A percentile compares a stretch with the other conserved stretches of the same genome.
phyloP scores from a whole-genome alignment of 2,888 invertebrate species.

The Lamellibrachia satsuma region DNA sequence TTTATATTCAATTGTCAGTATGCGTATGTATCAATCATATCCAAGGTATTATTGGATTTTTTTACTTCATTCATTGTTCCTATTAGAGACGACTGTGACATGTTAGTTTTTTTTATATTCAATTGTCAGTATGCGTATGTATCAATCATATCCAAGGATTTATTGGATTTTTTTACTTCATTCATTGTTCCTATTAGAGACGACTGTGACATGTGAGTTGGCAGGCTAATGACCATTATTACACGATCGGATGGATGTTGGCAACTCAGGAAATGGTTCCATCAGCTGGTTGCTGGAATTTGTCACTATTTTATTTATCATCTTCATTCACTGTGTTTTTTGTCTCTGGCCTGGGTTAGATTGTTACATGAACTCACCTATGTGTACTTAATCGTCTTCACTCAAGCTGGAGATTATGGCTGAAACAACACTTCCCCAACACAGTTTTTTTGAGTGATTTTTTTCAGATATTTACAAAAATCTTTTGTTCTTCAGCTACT shows the following conservation, averaged over 20 bases:
- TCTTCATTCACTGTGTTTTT: too few species aligned
- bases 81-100: not conserved
- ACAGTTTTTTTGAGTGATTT: too few species aligned
- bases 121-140: not conserved
- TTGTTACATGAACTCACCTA: too few species aligned
- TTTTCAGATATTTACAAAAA: too few species aligned
- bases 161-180: not conserved
- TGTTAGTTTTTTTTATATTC: not conserved
- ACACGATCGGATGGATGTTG: not conserved
- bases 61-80: not conserved
- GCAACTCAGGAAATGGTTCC: not conserved
- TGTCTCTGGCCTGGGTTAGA: too few species aligned
- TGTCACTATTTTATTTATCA: too few species aligned
- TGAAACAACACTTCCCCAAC: too few species aligned
- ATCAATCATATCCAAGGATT: not conserved
- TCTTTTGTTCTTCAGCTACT: too few species aligned
- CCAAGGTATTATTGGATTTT: not conserved
- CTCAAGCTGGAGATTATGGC: too few species aligned
- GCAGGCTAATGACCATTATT: not conserved
- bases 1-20: not conserved
- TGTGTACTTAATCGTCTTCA: too few species aligned
- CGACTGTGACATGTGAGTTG: not conserved
- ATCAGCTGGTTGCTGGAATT: too few species aligned
- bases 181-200: not conserved
- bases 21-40: not conserved